Evolutionary conservation across 2,888 invertebrate species (phyloP), one percentile per base, ranked within the genome.

Genomic region (Malachius bipustulatus): DNA sequence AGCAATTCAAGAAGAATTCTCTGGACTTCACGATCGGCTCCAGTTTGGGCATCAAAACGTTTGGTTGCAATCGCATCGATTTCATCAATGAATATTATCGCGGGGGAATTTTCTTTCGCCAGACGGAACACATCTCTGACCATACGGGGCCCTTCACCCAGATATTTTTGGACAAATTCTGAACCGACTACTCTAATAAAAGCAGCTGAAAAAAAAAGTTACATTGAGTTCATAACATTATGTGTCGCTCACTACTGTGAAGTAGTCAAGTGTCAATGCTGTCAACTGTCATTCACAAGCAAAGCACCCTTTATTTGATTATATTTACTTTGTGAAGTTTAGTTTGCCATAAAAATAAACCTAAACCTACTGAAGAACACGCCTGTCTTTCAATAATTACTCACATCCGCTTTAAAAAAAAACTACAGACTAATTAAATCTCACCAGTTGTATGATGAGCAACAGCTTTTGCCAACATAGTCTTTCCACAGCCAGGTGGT

Each of bases 31-130:
- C 96, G 75, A 70, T 97, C 96, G 34, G 94, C 96, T 51, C 96
- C 96, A 42, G 96, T 97, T 64, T 97, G 96, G 2, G 96, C 96
- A 66, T 97, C 96, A 63, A 97, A 73, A 64, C 97, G 76, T 65
- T 98, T 99, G 3, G 98, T 99, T 8, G 97, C 98, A 50, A 99
- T 98, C 24, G 98, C 98, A 65, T 99, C 98, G 53, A 98, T 98
- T 69, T 98, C 98, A 66, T 98, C 98, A 55, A 99, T 98, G 62
- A 98, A 99, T 50, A 99, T 98, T 50, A 98, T 99, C 2, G 97
- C 96, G 1, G 98, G 98, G 1, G 96, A 87, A 67, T 99, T 98
- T 65, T 99, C 98, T 62, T 97, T 94, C 11, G 98, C 98, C 43
- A 99, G 72, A 52, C 98, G 80, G 65, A 98, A 98, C 9, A 99